Evolutionary conservation across 2,888 invertebrate species (phyloP).

Genomic region (Lasioglossum oenotherae): DNA sequence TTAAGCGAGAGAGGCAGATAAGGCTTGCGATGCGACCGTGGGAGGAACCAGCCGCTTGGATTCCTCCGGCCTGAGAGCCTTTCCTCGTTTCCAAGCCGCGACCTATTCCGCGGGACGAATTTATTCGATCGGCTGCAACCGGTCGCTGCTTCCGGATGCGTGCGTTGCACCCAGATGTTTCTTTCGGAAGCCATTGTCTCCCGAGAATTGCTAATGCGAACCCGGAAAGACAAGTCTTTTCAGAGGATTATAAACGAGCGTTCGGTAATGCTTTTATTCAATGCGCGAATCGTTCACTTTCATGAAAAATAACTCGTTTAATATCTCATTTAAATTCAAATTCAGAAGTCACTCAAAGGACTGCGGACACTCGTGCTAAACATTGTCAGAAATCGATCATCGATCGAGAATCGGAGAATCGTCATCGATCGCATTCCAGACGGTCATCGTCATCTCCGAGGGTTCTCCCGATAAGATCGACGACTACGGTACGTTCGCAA

Average conservation of each 20-base stretch:
- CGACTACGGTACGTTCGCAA: conserved; percentile 14
- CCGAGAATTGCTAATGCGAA: neutral
- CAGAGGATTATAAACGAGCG: neutral
- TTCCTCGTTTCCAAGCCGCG: conserved; percentile 65
- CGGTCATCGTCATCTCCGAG: neutral
- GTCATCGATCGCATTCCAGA: neutral
- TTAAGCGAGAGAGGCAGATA: conserved; percentile 57
- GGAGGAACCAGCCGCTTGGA: conserved; percentile 64
- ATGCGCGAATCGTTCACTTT: no score
- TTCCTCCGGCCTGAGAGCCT: conserved; percentile 66
- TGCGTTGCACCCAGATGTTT: neutral
- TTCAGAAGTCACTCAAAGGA: neutral
- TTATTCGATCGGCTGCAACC: conserved; percentile 51
- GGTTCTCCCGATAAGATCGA: neutral
- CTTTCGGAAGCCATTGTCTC: neutral
- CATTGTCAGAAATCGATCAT: neutral
- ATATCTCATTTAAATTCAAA: no score
- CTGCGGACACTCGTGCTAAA: no score
- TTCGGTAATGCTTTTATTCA: no score
- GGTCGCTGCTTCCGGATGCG: conserved; percentile 34
- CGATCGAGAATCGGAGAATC: no score
- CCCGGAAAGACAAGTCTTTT: neutral
- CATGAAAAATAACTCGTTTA: no score
- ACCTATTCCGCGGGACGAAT: conserved; percentile 59
- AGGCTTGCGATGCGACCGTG: conserved; percentile 64